These are phyloP conservation scores for Sebastes reedi DNA, from an alignment of 2,797 vertebrate genomes.

Conservation along the genomic window DNA sequence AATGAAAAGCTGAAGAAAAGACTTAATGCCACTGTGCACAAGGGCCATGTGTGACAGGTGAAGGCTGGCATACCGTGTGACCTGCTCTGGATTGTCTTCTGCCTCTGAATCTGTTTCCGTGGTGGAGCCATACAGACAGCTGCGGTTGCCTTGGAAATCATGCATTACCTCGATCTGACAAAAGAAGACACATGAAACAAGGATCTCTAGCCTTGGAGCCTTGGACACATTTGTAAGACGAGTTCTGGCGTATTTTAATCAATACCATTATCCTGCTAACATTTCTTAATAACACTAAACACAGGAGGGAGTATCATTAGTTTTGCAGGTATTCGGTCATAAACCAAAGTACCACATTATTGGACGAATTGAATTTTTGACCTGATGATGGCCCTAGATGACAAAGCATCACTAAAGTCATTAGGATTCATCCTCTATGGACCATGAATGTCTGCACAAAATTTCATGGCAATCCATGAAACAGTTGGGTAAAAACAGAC, in stretches of 20 bases:
- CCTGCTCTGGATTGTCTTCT: constrained; percentile 87
- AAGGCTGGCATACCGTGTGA: constrained; percentile 84
- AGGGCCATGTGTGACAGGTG: not conserved
- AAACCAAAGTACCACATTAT: not conserved
- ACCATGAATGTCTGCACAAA: not conserved
- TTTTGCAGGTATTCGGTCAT: not conserved
- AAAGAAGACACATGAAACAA: constrained; percentile 5
- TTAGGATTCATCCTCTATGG: not conserved
- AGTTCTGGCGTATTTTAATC: not conserved
- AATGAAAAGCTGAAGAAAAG: not conserved
- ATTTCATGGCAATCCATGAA: not conserved
- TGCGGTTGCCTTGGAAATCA: constrained; percentile 89
- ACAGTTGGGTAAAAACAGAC: not conserved
- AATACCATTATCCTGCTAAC: not conserved
- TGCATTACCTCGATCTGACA: constrained; percentile 92
- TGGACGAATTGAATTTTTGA: not conserved
- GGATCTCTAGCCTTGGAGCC: not conserved
- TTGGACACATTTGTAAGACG: not conserved
- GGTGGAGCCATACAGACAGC: constrained; percentile 80
- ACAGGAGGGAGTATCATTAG: not conserved
- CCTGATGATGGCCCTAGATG: not conserved
- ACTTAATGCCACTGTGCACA: not conserved
- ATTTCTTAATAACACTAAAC: not conserved
- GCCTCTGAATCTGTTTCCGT: constrained; percentile 81
- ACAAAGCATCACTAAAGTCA: not conserved